Conservation (phyloP, 2,113 vertebrate genomes). For the Caretta caretta region DNA sequence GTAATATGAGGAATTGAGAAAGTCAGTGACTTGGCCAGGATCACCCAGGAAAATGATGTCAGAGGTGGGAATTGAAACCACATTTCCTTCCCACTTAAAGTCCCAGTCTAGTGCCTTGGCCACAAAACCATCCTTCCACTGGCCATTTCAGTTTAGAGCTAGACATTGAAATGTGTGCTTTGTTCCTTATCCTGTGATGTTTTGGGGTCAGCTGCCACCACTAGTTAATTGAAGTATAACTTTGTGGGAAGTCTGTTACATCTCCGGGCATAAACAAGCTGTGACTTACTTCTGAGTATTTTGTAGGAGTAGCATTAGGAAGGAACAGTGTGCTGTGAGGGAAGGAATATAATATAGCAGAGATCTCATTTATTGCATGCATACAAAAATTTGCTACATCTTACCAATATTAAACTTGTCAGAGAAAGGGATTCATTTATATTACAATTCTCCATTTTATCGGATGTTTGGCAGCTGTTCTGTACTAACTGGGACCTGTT, state of each 20-base stretch:
- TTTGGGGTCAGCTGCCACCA: background rate
- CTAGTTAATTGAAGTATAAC: background rate
- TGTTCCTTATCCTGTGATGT: background rate
- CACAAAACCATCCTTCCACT: background rate
- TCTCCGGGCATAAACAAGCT: background rate
- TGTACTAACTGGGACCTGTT: background rate
- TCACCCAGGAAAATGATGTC: background rate
- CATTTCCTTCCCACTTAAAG: background rate
- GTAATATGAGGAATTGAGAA: background rate
- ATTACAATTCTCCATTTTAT: background rate
- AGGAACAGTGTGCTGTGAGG: background rate
- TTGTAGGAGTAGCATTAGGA: background rate
- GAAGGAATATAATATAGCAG: background rate
- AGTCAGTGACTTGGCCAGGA: background rate
- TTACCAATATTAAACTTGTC: constrained; percentile 24
- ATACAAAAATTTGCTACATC: background rate
- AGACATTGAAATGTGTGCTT: background rate
- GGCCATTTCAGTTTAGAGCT: background rate
- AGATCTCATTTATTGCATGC: background rate
- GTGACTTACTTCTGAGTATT: background rate
- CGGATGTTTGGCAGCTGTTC: background rate
- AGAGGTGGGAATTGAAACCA: background rate
- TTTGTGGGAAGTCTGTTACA: background rate
- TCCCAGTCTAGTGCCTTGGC: background rate
- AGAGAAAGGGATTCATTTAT: constrained; percentile 1